Conservation (phyloP, 2,888 invertebrate genomes). For the Trisateles emortualis region DNA sequence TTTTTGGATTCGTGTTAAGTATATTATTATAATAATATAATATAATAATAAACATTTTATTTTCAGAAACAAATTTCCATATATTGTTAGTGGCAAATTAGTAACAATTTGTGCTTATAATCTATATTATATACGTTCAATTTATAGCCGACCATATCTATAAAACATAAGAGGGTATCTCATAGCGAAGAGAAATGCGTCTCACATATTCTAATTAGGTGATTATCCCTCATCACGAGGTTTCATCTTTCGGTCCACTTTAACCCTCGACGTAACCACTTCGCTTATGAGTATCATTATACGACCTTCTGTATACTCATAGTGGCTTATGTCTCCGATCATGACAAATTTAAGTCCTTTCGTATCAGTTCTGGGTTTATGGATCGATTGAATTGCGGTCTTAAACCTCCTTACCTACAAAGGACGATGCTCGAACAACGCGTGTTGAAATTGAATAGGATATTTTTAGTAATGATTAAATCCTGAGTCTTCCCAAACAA, state of each 20-base stretch:
- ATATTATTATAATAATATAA: no score
- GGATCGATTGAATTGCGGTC: slow-evolving; percentile 11
- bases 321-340: neutral
- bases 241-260: slow-evolving; percentile 4
- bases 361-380: neutral
- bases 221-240: slow-evolving; percentile 3
- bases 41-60: no score
- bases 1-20: no score
- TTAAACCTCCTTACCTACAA: slow-evolving; percentile 13
- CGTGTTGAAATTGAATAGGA: neutral
- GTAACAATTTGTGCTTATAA: no score
- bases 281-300: slow-evolving; percentile 2
- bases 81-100: no score
- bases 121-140: no score
- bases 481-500: no score
- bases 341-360: slow-evolving; percentile 27
- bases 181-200: neutral
- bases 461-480: no score
- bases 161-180: slow-evolving; percentile 10
- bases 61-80: no score
- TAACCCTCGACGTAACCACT: slow-evolving; percentile 5
- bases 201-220: slow-evolving; percentile 7
- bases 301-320: neutral
- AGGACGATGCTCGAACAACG: slow-evolving; percentile 9
- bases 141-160: slow-evolving; percentile 5